A percentile compares a stretch with the other conserved stretches of the same genome.
Evolutionary conservation across 2,888 invertebrate genomes (phyloP).

Genomic region (Amphiduros pacificus): DNA sequence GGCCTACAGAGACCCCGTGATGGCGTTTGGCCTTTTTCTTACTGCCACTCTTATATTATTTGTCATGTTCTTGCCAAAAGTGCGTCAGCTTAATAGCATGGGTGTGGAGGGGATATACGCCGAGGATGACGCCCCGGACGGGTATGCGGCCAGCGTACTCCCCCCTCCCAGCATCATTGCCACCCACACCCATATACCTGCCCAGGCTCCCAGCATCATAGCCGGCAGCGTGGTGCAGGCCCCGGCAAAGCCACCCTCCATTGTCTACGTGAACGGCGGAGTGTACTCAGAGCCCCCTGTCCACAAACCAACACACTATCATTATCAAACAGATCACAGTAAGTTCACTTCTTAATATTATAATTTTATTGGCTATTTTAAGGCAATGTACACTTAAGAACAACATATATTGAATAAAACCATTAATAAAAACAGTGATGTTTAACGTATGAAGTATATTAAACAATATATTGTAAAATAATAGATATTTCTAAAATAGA

Average conservation of each 20-base stretch:
- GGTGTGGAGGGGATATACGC: conserved; percentile 75
- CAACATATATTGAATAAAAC: too few relatives aligned
- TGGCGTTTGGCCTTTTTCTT: conserved; percentile 85
- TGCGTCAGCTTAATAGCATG: conserved; percentile 79
- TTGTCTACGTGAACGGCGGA: conserved; percentile 44
- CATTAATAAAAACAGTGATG: too few relatives aligned
- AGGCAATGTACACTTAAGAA: too few relatives aligned
- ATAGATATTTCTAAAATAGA: too few relatives aligned
- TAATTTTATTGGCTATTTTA: background rate
- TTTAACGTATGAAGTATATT: too few relatives aligned
- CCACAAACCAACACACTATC: conserved; percentile 25
- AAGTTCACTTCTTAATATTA: too few relatives aligned
- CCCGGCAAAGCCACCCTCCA: conserved; percentile 40
- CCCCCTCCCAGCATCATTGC: too few relatives aligned
- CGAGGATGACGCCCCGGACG: conserved; percentile 41
- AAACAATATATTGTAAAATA: too few relatives aligned
- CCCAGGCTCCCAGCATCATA: conserved; percentile 3
- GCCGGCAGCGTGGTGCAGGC: conserved; percentile 29
- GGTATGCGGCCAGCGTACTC: conserved; percentile 31
- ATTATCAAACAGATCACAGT: conserved; percentile 35
- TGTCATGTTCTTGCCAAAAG: conserved; percentile 89
- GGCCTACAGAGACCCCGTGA: conserved; percentile 66
- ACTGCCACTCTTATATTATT: conserved; percentile 84
- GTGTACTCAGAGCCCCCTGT: conserved; percentile 29
- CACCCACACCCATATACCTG: too few relatives aligned